These are phyloP conservation scores for Sarcophaga carnaria DNA, from an alignment of 2,888 invertebrate species.

Conservation along the genomic window DNA sequence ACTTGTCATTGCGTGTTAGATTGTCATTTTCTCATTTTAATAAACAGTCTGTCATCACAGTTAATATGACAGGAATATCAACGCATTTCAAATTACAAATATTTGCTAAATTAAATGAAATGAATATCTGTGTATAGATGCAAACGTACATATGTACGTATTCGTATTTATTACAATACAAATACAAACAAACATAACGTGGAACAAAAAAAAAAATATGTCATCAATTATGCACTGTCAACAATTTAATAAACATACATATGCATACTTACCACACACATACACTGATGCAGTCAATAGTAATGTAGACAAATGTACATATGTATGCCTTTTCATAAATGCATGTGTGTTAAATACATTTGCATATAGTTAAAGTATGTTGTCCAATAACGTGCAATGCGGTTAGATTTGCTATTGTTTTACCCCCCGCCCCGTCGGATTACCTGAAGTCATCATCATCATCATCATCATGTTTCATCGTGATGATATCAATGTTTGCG, in stretches of 20 bases:
- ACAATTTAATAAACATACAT: constrained; percentile 61
- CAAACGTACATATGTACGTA: too few relatives aligned
- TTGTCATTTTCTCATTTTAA: constrained; percentile 31
- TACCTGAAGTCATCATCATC: not conserved
- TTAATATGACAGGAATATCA: constrained; percentile 36
- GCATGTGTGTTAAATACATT: too few relatives aligned
- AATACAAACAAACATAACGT: not conserved
- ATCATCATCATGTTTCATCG: constrained; percentile 25
- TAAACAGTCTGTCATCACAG: constrained; percentile 31
- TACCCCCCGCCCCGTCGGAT: not conserved
- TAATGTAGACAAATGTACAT: not conserved
- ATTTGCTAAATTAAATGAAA: constrained; percentile 23
- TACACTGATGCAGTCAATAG: not conserved
- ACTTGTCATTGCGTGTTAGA: constrained; percentile 5
- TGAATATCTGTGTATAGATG: not conserved
- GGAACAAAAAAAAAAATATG: constrained; percentile 11
- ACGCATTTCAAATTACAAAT: constrained; percentile 25
- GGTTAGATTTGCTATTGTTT: not conserved
- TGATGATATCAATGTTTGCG: constrained; percentile 62
- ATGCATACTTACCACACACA: not conserved
- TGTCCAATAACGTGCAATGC: too few relatives aligned
- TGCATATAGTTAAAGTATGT: too few relatives aligned
- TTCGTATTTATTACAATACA: too few relatives aligned
- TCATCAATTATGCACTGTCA: constrained; percentile 63
- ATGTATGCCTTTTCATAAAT: not conserved